Evolutionary conservation across 2,888 invertebrate species (phyloP), one percentile per base, ranked within the genome.

Genomic region (Dysmachus trigonus): DNA sequence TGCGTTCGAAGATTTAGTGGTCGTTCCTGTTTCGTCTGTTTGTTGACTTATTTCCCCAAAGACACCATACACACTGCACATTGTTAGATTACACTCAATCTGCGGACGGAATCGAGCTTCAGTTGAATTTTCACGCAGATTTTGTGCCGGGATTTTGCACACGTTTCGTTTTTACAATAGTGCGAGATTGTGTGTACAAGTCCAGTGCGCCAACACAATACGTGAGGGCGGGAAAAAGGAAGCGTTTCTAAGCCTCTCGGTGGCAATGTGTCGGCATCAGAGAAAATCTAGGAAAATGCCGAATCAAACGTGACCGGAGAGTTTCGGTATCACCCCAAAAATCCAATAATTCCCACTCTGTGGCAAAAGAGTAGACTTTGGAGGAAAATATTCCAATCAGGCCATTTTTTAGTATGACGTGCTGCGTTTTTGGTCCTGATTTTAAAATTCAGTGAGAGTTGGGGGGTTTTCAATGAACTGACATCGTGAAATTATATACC

Each of bases 21-120:
- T 33, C 73, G 33, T 33, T 15, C 73, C 31, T 73, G 73, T 73
- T 73, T 33, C 73, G 33, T 73, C 73, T 73, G 73, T 73, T 33
- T 73, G 73, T 73, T 73, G 73, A 73, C 31, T 73, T 73, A 73
- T 73, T 73, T 73, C 73, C 73, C 73, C 73, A 73, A 73, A 73
- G 73, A 73, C 73, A 31, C 15, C 73, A 18, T n/a, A n/a, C 18
- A 73, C 73, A 31, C 33, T 33, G 73, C 33, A 73, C 73, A n/a
- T 33, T 31, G 73, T 33, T 73, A 73, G 31, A 31, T 73, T 73
- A 73, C 31, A 33, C 73, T n/a, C 31, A 73, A 73, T 73, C 73
- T 33, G 33, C 2, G 73, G 18, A 2, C 22, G 62, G 62, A 22
- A 22, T 30, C 15, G 15, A 73, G 13, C 33, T 1, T 3, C 31